Evolutionary conservation across 2,113 vertebrate genomes (phyloP).

Genomic region (Falco punctatus): DNA sequence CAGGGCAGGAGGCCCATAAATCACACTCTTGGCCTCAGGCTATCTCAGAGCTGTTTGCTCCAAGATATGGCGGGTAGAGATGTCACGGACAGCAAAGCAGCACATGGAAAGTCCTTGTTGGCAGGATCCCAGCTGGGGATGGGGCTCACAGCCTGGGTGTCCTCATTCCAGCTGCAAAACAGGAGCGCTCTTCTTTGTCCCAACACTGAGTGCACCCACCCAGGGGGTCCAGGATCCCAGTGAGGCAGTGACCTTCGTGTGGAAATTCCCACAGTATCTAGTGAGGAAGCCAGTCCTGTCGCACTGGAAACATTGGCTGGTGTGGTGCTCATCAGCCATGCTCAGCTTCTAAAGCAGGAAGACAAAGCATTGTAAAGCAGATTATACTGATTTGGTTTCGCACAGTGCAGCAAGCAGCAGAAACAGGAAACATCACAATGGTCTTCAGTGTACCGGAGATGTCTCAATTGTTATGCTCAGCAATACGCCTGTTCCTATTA

Average conservation of each 20-base stretch:
- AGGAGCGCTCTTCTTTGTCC: background rate
- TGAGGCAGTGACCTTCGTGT: background rate
- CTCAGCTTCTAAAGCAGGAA: slow-evolving; percentile 53
- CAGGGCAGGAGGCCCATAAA: background rate
- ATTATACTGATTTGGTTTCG: slow-evolving; percentile 27
- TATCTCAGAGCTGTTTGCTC: background rate
- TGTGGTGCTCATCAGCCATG: slow-evolving; percentile 32
- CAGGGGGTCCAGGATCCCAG: background rate
- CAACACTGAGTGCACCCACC: background rate
- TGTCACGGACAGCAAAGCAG: background rate
- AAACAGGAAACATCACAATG: slow-evolving; percentile 78
- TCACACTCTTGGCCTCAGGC: background rate
- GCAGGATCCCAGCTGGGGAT: background rate
- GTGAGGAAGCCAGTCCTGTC: background rate
- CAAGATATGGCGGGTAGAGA: accelerated
- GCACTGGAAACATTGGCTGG: background rate
- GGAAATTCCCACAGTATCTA: slow-evolving; percentile 57
- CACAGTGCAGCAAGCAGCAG: slow-evolving; percentile 32
- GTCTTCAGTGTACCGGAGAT: slow-evolving; percentile 66
- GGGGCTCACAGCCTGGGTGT: background rate
- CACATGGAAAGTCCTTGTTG: background rate
- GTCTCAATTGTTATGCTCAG: slow-evolving; percentile 66
- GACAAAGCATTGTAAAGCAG: slow-evolving; percentile 62
- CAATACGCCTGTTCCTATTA: slow-evolving; percentile 69
- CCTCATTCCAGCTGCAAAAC: background rate